phyloP scores from a whole-genome alignment of 1,140 invertebrate genomes.

The Calycopis cecrops region DNA sequence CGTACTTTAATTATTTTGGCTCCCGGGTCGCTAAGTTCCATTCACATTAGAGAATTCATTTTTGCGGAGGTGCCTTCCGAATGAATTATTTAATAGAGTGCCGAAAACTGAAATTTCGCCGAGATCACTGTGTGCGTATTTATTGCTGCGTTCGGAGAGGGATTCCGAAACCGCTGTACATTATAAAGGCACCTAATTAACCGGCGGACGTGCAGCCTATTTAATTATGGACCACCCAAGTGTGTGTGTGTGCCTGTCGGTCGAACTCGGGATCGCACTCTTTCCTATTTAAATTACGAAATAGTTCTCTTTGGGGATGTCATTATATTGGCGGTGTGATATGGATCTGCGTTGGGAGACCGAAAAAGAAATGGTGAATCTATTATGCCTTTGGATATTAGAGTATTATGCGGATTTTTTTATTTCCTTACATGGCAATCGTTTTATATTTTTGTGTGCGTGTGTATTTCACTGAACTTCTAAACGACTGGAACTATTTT shows the following conservation, averaged over 20 bases:
- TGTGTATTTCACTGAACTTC: too few species aligned
- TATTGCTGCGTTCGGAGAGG: conserved; percentile 49
- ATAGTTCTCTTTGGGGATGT: conserved; percentile 7
- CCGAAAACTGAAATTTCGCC: conserved; percentile 66
- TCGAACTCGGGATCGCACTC: neutral
- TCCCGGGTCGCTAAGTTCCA: conserved; percentile 57
- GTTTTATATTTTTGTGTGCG: too few species aligned
- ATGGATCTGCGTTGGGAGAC: too few species aligned
- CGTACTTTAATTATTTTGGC: conserved; percentile 69
- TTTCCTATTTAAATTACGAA: conserved; percentile 4
- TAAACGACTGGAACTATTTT: too few species aligned
- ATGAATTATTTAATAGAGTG: conserved; percentile 62
- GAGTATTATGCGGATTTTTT: too few species aligned
- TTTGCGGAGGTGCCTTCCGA: conserved; percentile 56
- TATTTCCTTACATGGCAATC: too few species aligned
- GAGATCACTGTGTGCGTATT: conserved; percentile 53
- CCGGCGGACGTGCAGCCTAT: conserved; percentile 40
- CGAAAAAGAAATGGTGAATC: too few species aligned
- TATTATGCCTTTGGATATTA: too few species aligned
- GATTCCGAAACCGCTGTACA: conserved; percentile 61
- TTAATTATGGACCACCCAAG: conserved; percentile 49
- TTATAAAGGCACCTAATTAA: conserved; percentile 68
- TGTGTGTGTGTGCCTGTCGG: conserved; percentile 12
- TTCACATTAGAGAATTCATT: conserved; percentile 71
- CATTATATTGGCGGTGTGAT: neutral